Base-by-base conservation (phyloP, 2,113 vertebrate species). In the Ciconia maguari region DNA sequence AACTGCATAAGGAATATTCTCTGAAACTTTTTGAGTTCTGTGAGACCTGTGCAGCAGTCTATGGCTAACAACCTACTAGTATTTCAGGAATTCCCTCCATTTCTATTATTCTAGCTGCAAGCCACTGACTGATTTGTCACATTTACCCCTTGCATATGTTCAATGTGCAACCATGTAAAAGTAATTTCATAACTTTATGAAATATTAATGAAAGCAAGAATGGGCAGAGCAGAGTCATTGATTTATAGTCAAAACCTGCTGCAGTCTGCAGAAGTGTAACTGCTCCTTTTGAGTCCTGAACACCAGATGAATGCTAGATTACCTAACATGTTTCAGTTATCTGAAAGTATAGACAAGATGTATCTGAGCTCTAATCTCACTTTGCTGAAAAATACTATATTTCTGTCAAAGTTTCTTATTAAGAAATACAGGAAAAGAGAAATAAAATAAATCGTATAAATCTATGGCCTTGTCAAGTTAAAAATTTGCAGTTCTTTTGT, bases 141-240 rank as follows among this genome's bases (percentile, higher is more conserved):
- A 32, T 52, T 91, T 74, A 82, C 7, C 25, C 15, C 13, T 82
- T 75, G 38, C 29, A 38, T 24, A 76, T 29, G 5, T 68, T 87
- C 29, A 42, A 1, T 64, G 57, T 68, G 42, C 66, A 94, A 82
- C 10, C 2, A 3, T 16, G 42, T 41, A 71, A 51, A 80, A 82
- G 16, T 38, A 71, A 87, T 86, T 86, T 89, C 16, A 65, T 69
- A 80, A 77, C 49, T 77, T 89, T 49, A 65, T 87, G 46, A 94
- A 95, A 90, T 85, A 87, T 87, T 94, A 79, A 87, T 78, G 51
- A 70, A 82, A 87, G 9, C 11, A 51, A 93, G n/a, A 91, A 82
- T 26, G 5, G 44, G 57, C 52, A 90, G 78, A 85, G 16, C 82
- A 81, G 4, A 77, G 36, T 22, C 32, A 58, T 21, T 82, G 69